Base-by-base conservation (phyloP, 2,888 invertebrate genomes). In the Stenolophus ochropezus region DNA sequence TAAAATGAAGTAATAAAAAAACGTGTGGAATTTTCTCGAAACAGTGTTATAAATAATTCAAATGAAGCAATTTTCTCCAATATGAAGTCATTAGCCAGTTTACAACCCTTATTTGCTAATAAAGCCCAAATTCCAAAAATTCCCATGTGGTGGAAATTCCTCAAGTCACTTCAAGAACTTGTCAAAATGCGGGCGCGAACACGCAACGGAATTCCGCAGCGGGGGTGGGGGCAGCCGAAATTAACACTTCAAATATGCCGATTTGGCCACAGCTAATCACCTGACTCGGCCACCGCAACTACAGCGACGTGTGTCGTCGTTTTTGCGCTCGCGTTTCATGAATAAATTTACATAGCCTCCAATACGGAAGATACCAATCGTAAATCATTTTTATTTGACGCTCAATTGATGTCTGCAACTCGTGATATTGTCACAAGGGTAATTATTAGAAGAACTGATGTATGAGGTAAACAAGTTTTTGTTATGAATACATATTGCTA, bases 231-330 rank as follows among this genome's bases (percentile, higher is more conserved):
- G 71, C 27, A 51, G 51, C 53, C 25, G 53, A 53, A 75, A 75
- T 51, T 75, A 75, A 75, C 75, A 75, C 75, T 75, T 53, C 56
- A 75, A 75, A 75, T 75, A 75, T 53, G 53, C 53, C 75, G 53
- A 75, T 75, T 75, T 75, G 53, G 53, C 53, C 51, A 27, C 53
- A 53, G 18, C 23, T 75, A 75, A 75, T 75, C 53, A 75, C 53
- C 75, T 23, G 33, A 56, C 25, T 14, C 16, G 5, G 4, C 18
- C 8, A 42, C 21, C 21, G 21, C 33, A 3, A 65, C 65, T 14
- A 25, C 65, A 65, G 14, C n/a, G 21, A 33, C 1, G 27, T 74
- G n/a, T 27, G 75, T 27, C 53, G 75, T 53, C 53, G 74, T 53
- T 51, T 75, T 75, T 53, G 25, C 14, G 42, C 8, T 20, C 14